Evolutionary conservation across 1,140 invertebrate species (phyloP), one percentile per base, ranked within the genome.

Genomic region (Drosophila repletoides): DNA sequence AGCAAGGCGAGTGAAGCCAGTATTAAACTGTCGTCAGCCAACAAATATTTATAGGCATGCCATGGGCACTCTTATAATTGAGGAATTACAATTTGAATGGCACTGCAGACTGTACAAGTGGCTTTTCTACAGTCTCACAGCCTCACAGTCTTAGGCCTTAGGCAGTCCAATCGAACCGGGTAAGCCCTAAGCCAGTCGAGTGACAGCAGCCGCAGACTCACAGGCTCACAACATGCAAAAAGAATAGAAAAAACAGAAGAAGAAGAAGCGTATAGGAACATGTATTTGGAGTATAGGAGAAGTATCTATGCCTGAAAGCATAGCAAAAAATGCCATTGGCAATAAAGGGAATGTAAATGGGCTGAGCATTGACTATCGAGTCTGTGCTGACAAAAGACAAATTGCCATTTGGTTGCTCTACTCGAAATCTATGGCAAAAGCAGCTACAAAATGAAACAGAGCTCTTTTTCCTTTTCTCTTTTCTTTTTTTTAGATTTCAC

Each of bases 1-100:
- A 12, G 26, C 34, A 49, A 26, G 55, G 41, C 58, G 55, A 64
- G 65, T 59, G 38, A 31, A 58, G 59, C 60, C 43, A 48, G 64
- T 53, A 53, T 75, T 55, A 75, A 68, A 68, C 59, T 68, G 63
- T 67, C 63, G 51, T 63, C 69, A 72, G 69, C 22, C 22, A 56
- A 12, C 22, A 58, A 24, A 56, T 56, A 63, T 55, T 71, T 52
- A 71, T 71, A 55, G 68, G 71, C 68, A 53, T 33, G 52, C 43
- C 51, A 61, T 55, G 67, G 76, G 56, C 68, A 63, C 68, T 77
- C 64, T 68, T 75, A 63, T 86, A 86, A 88, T 88, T 88, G 86
- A 88, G 71, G 86, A 88, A 84, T 88, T 81, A 88, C 79, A 76
- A 60, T 87, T 81, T 86, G 86, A 76, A 58, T 68, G 80, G 55